Evolutionary conservation across 2,797 vertebrate genomes (phyloP).

Genomic region (Setipinna tenuifilis): DNA sequence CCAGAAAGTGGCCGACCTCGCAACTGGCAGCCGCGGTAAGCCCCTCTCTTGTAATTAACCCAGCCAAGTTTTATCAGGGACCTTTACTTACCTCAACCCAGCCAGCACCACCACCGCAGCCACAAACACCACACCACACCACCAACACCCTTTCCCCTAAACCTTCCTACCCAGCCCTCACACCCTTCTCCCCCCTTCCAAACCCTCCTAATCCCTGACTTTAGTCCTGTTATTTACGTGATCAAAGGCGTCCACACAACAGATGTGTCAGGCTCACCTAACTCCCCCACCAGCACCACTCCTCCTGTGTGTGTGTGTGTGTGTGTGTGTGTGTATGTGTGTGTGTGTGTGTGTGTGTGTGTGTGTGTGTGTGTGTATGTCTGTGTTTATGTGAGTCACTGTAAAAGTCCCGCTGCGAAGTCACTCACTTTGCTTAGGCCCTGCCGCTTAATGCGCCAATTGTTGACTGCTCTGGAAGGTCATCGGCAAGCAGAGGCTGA

Average conservation of each 20-base stretch:
- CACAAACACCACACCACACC: too few relatives aligned
- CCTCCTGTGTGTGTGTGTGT: neutral
- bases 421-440: neutral
- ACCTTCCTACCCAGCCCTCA: neutral
- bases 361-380: too few relatives aligned
- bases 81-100: neutral
- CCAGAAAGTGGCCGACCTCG: constrained; percentile 95
- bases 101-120: too few relatives aligned
- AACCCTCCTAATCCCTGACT: neutral
- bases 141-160: too few relatives aligned
- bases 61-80: neutral
- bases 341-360: too few relatives aligned
- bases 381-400: neutral
- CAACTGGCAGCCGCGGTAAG: constrained; percentile 91
- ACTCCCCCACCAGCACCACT: neutral
- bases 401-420: constrained; percentile 5
- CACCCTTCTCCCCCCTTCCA: neutral
- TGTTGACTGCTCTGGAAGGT: neutral
- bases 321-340: neutral
- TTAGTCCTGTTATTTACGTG: neutral
- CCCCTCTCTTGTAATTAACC: constrained; percentile 4
- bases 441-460: neutral
- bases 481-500: neutral
- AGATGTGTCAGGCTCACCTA: constrained; percentile 12
- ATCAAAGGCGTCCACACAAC: neutral